Evolutionary conservation across 2,888 invertebrate genomes (phyloP), one percentile per base, ranked within the genome.

Genomic region (Amblyteles armatorius): DNA sequence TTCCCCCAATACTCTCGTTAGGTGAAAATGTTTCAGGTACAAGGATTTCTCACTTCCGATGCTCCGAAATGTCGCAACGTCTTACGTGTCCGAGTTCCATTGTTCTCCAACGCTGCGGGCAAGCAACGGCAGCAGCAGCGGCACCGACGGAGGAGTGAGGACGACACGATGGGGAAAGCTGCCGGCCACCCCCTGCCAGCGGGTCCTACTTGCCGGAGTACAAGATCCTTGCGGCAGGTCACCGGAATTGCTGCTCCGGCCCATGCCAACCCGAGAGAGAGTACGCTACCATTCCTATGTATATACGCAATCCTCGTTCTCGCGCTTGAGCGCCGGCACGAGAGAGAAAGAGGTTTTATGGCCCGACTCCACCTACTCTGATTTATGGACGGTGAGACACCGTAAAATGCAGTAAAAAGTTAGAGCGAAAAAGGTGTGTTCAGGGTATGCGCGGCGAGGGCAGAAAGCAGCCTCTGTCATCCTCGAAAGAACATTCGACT

Each of bases 1-100:
- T 68, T 19, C 16, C 33, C 63, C 40, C 4, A 4, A 26, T 52
- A 36, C 60, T 60, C 52, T 48, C 78, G 48, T 68, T 65, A 78
- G 67, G 77, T 67, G 52, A 65, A 68, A 60, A 44, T 65, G 57
- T 78, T 77, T 83, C 87, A 87, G 88, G 87, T 86, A 86, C 79
- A 82, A 86, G 84, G 81, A 85, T 88, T 87, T 88, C 86, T 84
- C 87, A 86, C 87, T 88, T 89, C 86, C 55, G 81, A 82, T 89
- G 90, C 90, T 90, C 92, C 79, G 89, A 91, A 92, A 92, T 93
- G 91, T 92, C 92, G 92, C 90, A 93, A 92, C 90, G 92, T 91
- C 91, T 92, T 92, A 90, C 88, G 90, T 83, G 80, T 88, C 72
- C 82, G 86, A 72, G 82, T 83, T 50, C 50, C 79, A 91, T 91